Percentiles rank a stretch among this genome's conserved stretches.
These are phyloP conservation scores for Laticauda laticaudata DNA, from an alignment of 2,113 vertebrate genomes.

Conservation along the genomic window DNA sequence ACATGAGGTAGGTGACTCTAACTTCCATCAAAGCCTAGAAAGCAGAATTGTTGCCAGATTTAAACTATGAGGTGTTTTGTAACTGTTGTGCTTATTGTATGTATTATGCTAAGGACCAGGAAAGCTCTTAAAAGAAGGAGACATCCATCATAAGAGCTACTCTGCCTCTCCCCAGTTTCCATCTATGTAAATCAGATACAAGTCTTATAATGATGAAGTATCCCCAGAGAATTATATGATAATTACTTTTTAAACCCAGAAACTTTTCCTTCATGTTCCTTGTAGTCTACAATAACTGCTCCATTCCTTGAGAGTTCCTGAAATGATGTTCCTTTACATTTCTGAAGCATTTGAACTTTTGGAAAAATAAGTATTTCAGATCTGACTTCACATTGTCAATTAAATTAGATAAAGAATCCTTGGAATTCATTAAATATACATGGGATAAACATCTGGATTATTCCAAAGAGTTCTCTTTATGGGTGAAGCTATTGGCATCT, in stretches of 20 bases:
- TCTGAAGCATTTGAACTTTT: not conserved
- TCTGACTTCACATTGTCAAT: not conserved
- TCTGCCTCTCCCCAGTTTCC: not conserved
- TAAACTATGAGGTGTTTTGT: not conserved
- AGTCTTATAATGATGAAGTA: not conserved
- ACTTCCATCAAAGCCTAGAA: not conserved
- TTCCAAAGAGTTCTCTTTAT: not conserved
- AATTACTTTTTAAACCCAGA: not conserved
- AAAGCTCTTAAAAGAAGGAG: not conserved
- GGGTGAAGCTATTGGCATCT: not conserved
- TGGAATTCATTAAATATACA: not conserved
- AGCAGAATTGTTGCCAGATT: not conserved
- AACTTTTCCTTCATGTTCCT: not conserved
- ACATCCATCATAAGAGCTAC: not conserved
- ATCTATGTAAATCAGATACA: not conserved
- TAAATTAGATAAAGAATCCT: not conserved
- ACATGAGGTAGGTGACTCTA: slow-evolving; percentile 10
- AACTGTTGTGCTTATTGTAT: not conserved
- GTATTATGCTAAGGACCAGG: not conserved
- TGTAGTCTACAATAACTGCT: not conserved
- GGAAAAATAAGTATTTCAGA: not conserved
- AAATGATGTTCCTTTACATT: not conserved
- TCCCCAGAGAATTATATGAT: not conserved
- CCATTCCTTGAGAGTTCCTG: not conserved
- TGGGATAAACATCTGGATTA: not conserved